A percentile compares a stretch with the other conserved stretches of the same genome.
These are phyloP conservation scores for Vipera ursinii DNA, from an alignment of 2,797 vertebrate genomes.

Conservation along the genomic window DNA sequence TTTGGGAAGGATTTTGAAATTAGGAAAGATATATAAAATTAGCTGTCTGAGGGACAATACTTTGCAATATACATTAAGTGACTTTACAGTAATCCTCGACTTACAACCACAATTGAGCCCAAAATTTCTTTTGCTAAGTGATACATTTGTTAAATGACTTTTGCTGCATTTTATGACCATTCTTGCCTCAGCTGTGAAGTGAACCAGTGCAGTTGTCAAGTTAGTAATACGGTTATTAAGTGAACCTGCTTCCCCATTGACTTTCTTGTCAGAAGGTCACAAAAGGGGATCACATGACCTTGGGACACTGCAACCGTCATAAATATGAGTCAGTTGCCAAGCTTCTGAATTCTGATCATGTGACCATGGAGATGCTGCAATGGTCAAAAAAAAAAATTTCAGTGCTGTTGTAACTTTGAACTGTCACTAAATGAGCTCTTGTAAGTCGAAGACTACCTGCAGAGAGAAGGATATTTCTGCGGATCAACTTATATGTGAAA, in stretches of 20 bases:
- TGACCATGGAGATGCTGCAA: background rate
- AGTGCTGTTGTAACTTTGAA: background rate
- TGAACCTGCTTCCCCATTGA: background rate
- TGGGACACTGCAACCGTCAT: background rate
- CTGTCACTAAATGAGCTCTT: background rate
- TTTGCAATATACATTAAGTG: background rate
- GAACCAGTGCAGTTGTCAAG: background rate
- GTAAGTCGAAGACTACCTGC: background rate
- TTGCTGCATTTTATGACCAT: background rate
- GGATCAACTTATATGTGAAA: background rate
- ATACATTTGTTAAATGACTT: background rate
- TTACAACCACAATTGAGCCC: background rate
- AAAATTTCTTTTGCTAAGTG: background rate
- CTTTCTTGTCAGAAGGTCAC: background rate
- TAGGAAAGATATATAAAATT: background rate
- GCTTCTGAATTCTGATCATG: background rate
- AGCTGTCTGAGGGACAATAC: background rate
- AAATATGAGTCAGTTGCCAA: background rate
- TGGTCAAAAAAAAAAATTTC: background rate
- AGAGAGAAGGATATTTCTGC: background rate
- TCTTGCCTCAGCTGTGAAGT: background rate
- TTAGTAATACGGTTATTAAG: background rate
- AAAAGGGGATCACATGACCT: background rate
- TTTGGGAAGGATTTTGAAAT: background rate
- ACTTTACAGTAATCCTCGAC: background rate